phyloP scores from a whole-genome alignment of 2,113 vertebrate genomes.

The Cephalopholis sonnerati region DNA sequence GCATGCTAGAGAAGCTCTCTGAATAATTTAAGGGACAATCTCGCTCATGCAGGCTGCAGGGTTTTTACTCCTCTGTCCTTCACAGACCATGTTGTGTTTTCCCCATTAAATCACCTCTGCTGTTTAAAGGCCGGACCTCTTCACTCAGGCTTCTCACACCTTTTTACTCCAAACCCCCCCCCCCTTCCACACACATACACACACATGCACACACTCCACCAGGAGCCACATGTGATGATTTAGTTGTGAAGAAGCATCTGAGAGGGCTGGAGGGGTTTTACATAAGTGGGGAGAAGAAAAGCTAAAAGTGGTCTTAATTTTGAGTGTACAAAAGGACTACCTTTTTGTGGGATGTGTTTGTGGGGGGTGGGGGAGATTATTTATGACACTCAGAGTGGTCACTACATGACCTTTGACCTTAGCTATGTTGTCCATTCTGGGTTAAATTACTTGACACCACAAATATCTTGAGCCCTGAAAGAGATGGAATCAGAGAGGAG shows the following conservation, averaged over 20 bases:
- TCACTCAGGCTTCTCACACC: background rate
- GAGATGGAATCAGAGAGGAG: background rate
- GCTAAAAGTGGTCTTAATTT: background rate
- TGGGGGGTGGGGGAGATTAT: slow-evolving; percentile 27
- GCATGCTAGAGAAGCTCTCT: slow-evolving; percentile 24
- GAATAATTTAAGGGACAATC: background rate
- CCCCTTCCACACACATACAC: background rate
- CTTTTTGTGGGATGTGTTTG: background rate
- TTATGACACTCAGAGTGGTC: slow-evolving; percentile 37
- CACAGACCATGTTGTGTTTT: background rate
- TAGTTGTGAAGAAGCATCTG: background rate
- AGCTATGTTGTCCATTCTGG: slow-evolving; percentile 17
- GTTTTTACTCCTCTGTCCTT: background rate
- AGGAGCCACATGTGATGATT: background rate
- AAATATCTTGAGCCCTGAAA: background rate
- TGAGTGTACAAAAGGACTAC: background rate
- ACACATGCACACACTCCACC: background rate
- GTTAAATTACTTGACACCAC: slow-evolving; percentile 39
- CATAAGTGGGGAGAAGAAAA: slow-evolving; percentile 1
- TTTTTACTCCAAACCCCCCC: background rate
- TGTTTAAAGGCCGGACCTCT: slow-evolving; percentile 11
- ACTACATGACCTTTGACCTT: slow-evolving; percentile 45
- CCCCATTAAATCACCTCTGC: slow-evolving; percentile 45
- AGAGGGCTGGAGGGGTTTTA: slow-evolving; percentile 1
- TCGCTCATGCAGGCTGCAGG: background rate